Evolutionary conservation across 37 sponge, comb jelly and placozoan species (phyloP), one percentile per base, ranked within the genome.

Genomic region (Beroe ovata): DNA sequence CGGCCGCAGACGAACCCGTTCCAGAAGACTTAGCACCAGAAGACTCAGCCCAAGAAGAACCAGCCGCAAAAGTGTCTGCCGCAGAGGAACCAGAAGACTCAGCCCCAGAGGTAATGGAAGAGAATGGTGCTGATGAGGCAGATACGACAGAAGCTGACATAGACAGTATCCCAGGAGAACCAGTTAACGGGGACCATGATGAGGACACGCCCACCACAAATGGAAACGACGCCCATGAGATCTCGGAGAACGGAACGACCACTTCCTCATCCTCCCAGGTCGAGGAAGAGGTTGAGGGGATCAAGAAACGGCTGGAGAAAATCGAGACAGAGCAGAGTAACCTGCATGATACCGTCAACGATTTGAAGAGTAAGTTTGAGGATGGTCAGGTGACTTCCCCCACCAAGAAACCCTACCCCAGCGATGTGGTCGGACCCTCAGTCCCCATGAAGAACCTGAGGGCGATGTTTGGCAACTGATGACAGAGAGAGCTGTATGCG

Each of bases 391-490:
- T 77, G 84, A 41, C 54, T 54, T 66, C 69, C 0, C 84, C 42
- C 22, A 42, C 84, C 26, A 77, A 40, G 47, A 77, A 77, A 40
- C 54, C 54, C 47, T 19, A 21, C 84, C 26, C 16, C 84, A 77
- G 54, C 54, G 84, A 77, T 23, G 38, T 77, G 22, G 84, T 77
- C 36, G 84, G 84, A 11, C 84, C 84, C 23, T 77, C 84, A 25
- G 33, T 77, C 25, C 84, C 84, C 1, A 77, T 77, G 84, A 36
- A 33, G 28, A 77, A 77, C 47, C 54, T 77, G 42, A 38, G 84
- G 28, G 84, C 84, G 2, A 77, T 77, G 84, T 77, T 77, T 35
- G 84, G 84, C 20, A 77, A 77, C 54, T 77, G 84, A 77, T 8
- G 54, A 47, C 6, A 11, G 54, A 47, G 54, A 11, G n/a, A n/a